Percentiles rank a stretch among this genome's conserved stretches.
Conservation (phyloP, 1,140 invertebrate species). For the Limonius californicus region DNA sequence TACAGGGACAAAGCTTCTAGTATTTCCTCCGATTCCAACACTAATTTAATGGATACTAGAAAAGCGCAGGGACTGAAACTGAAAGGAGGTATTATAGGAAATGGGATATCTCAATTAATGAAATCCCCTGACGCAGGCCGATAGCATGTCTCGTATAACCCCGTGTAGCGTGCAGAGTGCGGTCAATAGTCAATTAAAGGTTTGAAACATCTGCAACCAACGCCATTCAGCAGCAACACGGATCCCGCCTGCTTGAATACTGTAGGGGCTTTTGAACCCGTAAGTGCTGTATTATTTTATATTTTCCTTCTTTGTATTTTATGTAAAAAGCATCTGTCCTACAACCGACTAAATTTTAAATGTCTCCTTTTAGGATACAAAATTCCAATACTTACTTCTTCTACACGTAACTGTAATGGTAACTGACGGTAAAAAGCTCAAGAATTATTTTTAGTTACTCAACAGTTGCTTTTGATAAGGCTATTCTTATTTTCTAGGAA, state of each 20-base stretch:
- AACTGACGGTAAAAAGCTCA: no score
- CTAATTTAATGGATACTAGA: conserved; percentile 10
- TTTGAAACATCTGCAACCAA: conserved; percentile 30
- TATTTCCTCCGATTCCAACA: not conserved
- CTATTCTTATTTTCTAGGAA: no score
- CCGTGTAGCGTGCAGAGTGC: conserved; percentile 10
- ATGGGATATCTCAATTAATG: conserved; percentile 24
- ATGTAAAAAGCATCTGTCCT: not conserved
- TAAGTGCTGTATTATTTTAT: not conserved
- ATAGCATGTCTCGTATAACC: conserved; percentile 18
- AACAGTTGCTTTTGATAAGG: no score
- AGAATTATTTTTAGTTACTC: no score
- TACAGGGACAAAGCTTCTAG: not conserved
- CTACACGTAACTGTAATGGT: no score
- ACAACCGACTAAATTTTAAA: no score
- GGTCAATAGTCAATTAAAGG: conserved; percentile 29
- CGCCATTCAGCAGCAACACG: conserved; percentile 23
- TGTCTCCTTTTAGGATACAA: no score
- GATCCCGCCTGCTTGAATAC: not conserved
- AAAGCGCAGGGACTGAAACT: conserved; percentile 10
- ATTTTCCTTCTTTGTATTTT: not conserved
- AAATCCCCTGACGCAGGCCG: conserved; percentile 18
- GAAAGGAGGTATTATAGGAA: conserved; percentile 15
- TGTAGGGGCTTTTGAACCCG: conserved; percentile 10
- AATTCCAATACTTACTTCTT: no score